Conservation (phyloP, 1,140 invertebrate species). For the Drosophila mauritiana region DNA sequence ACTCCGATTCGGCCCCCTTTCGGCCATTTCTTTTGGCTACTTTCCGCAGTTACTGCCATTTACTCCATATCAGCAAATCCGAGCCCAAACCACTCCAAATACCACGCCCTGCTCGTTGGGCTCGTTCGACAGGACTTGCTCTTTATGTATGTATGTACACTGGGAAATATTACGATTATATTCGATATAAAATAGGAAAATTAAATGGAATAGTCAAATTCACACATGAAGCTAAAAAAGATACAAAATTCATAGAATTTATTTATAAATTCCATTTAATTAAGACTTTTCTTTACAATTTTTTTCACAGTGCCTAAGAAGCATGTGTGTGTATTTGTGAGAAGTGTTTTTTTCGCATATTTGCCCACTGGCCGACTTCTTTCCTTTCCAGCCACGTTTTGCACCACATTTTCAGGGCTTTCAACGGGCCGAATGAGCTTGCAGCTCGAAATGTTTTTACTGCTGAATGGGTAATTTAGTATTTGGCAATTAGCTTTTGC, state of each 20-base stretch:
- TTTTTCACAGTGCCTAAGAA: neutral
- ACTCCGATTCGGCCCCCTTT: neutral
- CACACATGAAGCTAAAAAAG: no score
- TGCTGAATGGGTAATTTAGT: constrained; percentile 83
- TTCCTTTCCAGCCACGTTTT: constrained; percentile 58
- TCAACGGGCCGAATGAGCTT: constrained; percentile 50
- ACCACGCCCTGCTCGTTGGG: constrained; percentile 44
- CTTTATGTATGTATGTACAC: constrained; percentile 25
- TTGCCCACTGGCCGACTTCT: constrained; percentile 49
- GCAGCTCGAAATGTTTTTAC: constrained; percentile 73
- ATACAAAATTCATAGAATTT: no score
- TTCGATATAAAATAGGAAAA: neutral
- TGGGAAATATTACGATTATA: neutral
- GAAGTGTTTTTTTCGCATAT: constrained; percentile 74
- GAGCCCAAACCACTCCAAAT: constrained; percentile 19
- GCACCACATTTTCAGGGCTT: constrained; percentile 68
- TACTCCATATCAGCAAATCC: constrained; percentile 58
- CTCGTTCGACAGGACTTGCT: constrained; percentile 47
- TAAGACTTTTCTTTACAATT: neutral
- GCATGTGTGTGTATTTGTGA: constrained; percentile 29
- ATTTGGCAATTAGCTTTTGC: constrained; percentile 83
- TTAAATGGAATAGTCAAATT: no score
- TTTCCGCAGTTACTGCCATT: constrained; percentile 55
- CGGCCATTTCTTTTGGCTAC: constrained; percentile 51
- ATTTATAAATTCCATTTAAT: no score